Evolutionary conservation across 2,888 invertebrate genomes (phyloP).

Genomic region (Cheilosia pagana): DNA sequence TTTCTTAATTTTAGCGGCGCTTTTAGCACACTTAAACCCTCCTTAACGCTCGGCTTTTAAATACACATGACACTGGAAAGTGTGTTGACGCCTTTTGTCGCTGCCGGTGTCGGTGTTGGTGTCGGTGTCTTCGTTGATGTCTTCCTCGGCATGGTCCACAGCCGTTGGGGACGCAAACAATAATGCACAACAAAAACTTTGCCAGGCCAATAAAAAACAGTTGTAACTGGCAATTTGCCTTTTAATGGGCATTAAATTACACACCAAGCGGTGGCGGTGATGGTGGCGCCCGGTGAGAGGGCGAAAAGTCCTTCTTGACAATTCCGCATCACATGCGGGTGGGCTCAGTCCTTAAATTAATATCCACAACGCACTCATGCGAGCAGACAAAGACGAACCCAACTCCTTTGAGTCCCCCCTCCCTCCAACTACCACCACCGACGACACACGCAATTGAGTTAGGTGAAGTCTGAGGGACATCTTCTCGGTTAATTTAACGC

Average conservation of each 20-base stretch:
- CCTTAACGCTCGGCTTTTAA: conserved; percentile 69
- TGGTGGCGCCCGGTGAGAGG: conserved; percentile 26
- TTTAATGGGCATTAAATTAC: conserved; percentile 71
- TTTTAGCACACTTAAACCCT: conserved; percentile 64
- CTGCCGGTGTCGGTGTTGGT: conserved; percentile 8
- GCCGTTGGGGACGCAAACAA: conserved; percentile 26
- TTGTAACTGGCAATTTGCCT: conserved; percentile 71
- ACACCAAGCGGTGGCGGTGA: conserved; percentile 35
- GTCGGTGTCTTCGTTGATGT: background rate
- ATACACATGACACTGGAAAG: conserved; percentile 57
- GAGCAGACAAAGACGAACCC: conserved; percentile 41
- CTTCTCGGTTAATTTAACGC: conserved; percentile 61
- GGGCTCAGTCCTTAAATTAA: conserved; percentile 46
- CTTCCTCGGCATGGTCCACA: conserved; percentile 28
- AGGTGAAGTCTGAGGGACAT: conserved; percentile 54
- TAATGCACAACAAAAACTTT: conserved; percentile 60
- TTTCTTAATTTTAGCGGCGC: conserved; percentile 68
- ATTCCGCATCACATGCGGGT: conserved; percentile 18
- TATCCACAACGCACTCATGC: conserved; percentile 49
- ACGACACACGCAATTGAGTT: conserved; percentile 52
- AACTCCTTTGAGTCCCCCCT: background rate
- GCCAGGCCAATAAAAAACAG: conserved; percentile 69
- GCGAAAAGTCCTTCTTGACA: conserved; percentile 37
- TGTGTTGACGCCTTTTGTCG: conserved; percentile 31
- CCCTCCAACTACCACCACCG: too few species aligned